Base-by-base conservation (phyloP, 2,888 invertebrate genomes). In the Brenthis hecate region DNA sequence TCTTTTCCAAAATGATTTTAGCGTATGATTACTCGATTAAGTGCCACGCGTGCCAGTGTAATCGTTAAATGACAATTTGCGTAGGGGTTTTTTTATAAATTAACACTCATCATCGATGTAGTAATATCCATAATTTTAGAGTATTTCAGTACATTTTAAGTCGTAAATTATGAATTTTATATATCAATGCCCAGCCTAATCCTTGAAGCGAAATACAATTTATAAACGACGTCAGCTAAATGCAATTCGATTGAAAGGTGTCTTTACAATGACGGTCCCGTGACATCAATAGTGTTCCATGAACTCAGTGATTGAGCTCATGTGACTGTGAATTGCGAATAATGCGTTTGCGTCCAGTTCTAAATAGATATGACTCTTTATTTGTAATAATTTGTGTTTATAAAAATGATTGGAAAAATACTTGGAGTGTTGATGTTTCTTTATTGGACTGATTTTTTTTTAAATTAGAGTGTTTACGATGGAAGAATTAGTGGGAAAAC, bases 201-300 rank as follows among this genome's bases (percentile, higher is more conserved):
- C 11, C 36, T 43, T 11, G 36, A 43, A 11, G 36, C 11, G 36
- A 57, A 13, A 6, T 8, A 23, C 1, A 57, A 19, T 47, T 6
- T 47, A 43, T 13, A 57, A 57, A 57, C n/a, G 32, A 47, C 19
- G 14, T 63, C 43, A 43, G 32, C 23, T 53, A 36, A 19, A 60
- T 47, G 55, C 60, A 60, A 66, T 60, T 66, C 16, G 19, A 60
- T 60, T 56, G 56, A 43, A 16, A 32, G 28, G 58, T 47, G 28
- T 28, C 51, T 28, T 55, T 19, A 28, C 56, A 53, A 53, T 16
- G 60, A 50, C 61, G 16, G 65, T 71, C 73, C 71, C 73, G 73
- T 71, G 73, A 69, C 69, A 71, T 66, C 73, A 73, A 73, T 73
- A 69, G 67, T 56, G 56, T 66, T 68, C 56, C 60, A 48, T 57